Conservation (phyloP, 2,113 vertebrate species). For the Trichomycterus rosablanca region DNA sequence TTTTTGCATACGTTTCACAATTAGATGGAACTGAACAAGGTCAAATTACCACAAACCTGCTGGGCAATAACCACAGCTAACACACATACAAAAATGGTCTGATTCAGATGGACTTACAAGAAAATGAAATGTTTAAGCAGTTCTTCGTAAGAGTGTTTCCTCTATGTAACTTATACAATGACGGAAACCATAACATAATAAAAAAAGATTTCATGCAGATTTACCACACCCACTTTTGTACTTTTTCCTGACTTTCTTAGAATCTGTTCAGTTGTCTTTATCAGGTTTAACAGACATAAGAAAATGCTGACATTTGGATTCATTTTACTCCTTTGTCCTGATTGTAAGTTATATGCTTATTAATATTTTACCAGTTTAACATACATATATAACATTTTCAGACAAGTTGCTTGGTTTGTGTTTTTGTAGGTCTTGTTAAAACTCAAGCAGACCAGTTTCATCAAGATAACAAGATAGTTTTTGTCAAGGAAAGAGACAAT, state of each 20-base stretch:
- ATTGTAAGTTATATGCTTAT: conserved; percentile 23
- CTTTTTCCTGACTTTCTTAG: background rate
- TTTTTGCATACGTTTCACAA: conserved; percentile 7
- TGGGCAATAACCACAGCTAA: conserved; percentile 24
- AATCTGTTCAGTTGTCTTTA: background rate
- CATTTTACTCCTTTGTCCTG: conserved; percentile 24
- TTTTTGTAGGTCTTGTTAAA: conserved; percentile 7
- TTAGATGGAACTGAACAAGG: conserved; percentile 25
- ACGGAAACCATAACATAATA: too few species aligned
- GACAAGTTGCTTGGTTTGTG: background rate
- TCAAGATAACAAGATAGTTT: background rate
- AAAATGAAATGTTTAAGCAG: too few species aligned
- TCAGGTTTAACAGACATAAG: conserved; percentile 7
- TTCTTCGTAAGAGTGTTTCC: too few species aligned
- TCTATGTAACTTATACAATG: too few species aligned
- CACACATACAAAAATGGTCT: too few species aligned
- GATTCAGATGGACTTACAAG: too few species aligned
- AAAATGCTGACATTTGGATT: conserved; percentile 23
- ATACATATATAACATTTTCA: background rate
- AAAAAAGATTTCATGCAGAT: too few species aligned
- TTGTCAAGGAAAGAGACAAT: conserved; percentile 42
- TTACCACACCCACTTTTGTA: background rate
- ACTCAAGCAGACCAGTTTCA: background rate
- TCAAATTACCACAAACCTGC: conserved; percentile 24
- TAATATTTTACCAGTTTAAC: background rate